Evolutionary conservation across 2,113 vertebrate genomes (phyloP), one percentile per base, ranked within the genome.

Genomic region (Herpailurus yagouaroundi): DNA sequence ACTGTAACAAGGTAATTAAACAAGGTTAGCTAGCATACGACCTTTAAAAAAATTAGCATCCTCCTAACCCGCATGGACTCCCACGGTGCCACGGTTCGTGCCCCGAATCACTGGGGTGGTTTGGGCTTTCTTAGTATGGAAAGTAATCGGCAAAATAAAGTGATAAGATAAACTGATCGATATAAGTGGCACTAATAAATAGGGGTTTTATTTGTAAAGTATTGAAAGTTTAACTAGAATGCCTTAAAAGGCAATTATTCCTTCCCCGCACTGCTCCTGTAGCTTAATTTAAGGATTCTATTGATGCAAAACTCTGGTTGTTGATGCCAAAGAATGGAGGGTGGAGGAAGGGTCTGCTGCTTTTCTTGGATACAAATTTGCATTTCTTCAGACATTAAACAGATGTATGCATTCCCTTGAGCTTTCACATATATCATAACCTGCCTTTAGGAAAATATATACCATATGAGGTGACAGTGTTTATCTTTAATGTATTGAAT

Each of bases 341-440:
- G 93, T 96, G 97, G 96, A 91, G 74, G 95, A 87, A 93, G 96
- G 89, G 97, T 94, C 88, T 89, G n/a, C 73, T 84, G 97, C 97
- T 97, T 97, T 97, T 97, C 97, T 97, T 96, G 97, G 97, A 96
- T 97, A 80, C 95, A 86, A 1, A 97, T 98, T 98, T 97, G 96
- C 97, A 97, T 98, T 96, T 97, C 95, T 96, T 77, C 82, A 84
- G 91, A 98, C 97, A 50, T 85, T 94, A 97, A 98, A 95, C 97
- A 98, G 97, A 97, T 98, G 97, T 97, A 92, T 98, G 91, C 91
- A 52, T 94, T 96, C 96, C 97, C 90, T 92, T 74, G 94, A 94
- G 97, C 71, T 77, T 93, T 88, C 93, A 23, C 84, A 91, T 93
- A 64, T 63, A 98, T 63, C 95, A 77, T 91, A 93, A 95, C 89